phyloP scores from a whole-genome alignment of 1,140 invertebrate genomes.

The Hermetia illucens region DNA sequence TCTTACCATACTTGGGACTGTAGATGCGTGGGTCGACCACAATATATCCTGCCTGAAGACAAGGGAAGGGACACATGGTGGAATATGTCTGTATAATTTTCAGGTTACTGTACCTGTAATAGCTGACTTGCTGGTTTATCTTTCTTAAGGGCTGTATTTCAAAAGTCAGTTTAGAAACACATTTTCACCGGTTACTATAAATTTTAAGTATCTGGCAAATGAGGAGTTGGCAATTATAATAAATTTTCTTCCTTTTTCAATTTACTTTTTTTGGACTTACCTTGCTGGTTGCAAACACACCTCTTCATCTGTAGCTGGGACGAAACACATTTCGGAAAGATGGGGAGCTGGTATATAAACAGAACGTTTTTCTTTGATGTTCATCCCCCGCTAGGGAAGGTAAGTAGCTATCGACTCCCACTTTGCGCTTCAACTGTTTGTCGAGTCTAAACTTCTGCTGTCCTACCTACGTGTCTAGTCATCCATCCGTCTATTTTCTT shows the following conservation, averaged over 20 bases:
- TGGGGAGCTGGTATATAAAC: constrained; percentile 97
- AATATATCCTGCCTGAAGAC: too few relatives aligned
- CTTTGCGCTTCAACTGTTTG: not conserved
- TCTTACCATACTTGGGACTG: too few relatives aligned
- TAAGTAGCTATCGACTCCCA: constrained; percentile 25
- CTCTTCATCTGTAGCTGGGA: too few relatives aligned
- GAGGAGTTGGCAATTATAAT: constrained; percentile 2
- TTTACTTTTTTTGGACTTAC: too few relatives aligned
- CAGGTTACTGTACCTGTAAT: too few relatives aligned
- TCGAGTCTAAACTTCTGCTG: too few relatives aligned
- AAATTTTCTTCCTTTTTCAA: constrained; percentile 9
- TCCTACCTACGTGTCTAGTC: too few relatives aligned
- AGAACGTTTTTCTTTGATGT: constrained; percentile 97
- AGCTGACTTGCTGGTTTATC: not conserved
- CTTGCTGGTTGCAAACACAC: too few relatives aligned
- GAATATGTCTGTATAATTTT: too few relatives aligned
- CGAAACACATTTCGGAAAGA: constrained; percentile 97
- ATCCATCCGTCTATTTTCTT: too few relatives aligned
- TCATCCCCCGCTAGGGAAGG: constrained; percentile 93
- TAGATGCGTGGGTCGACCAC: too few relatives aligned
- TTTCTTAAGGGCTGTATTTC: not conserved
- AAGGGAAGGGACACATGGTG: too few relatives aligned
- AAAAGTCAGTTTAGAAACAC: not conserved
- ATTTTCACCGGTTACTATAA: not conserved
- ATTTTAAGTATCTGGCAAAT: not conserved